Percentiles rank a stretch among this genome's conserved stretches.
Evolutionary conservation across 2,797 vertebrate species (phyloP).

Genomic region (Gallinago solitaria): DNA sequence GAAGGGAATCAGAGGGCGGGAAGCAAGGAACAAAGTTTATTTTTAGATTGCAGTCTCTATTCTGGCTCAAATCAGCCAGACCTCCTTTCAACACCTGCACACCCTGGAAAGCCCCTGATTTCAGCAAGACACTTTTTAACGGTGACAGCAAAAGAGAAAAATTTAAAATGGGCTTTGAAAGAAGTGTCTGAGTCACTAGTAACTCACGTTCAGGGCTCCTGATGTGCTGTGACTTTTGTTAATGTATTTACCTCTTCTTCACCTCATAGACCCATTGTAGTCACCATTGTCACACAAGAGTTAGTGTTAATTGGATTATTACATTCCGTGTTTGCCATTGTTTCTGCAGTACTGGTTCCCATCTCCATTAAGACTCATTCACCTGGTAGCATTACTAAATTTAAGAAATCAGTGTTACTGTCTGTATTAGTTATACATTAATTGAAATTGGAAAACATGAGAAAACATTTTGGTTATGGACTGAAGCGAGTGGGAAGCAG

Average conservation of each 20-base stretch:
- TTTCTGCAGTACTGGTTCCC: not conserved
- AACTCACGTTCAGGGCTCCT: not conserved
- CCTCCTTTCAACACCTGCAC: not conserved
- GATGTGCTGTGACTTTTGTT: not conserved
- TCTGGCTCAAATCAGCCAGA: not conserved
- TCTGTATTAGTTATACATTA: not conserved
- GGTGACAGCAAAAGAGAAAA: not conserved
- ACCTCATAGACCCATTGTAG: not conserved
- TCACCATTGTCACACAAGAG: not conserved
- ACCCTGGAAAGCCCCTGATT: not conserved
- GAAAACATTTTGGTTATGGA: not conserved
- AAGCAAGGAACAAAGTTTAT: not conserved
- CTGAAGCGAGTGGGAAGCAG: not conserved
- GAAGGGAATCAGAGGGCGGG: not conserved
- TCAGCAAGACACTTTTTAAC: not conserved
- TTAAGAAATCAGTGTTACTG: not conserved
- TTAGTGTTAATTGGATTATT: not conserved
- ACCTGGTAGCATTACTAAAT: not conserved
- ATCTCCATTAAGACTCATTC: not conserved
- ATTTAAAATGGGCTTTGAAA: not conserved
- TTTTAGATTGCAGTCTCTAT: not conserved
- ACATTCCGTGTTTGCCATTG: not conserved
- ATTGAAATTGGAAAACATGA: not conserved
- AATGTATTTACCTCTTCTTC: not conserved
- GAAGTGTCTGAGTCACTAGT: not conserved